Evolutionary conservation across 2,797 vertebrate genomes (phyloP), one percentile per base, ranked within the genome.

Genomic region (Sebastes wilsoni): DNA sequence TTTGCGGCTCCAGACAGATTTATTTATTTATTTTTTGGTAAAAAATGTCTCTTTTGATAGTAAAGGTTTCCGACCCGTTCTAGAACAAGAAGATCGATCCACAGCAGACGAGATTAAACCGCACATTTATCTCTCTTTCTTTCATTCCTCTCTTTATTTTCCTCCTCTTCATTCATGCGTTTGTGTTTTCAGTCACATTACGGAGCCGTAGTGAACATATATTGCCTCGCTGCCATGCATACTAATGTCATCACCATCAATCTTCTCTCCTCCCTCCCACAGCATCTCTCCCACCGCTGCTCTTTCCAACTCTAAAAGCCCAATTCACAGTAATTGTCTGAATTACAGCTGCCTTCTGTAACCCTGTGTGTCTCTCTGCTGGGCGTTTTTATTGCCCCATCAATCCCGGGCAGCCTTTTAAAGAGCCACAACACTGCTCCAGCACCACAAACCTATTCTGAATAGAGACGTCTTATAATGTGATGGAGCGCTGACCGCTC

Each of bases 331-430:
- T 65, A 28, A 64, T 11, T 7, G 72, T 74, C 27, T 30, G 3
- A 8, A 27, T 58, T 20, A 60, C 27, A 18, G 8, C 66, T 7
- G 3, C 42, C 46, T 42, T 56, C 59, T 67, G 25, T 55, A 4
- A 22, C 73, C 42, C 38, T 46, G 4, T 60, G 67, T 56, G 67
- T 70, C 28, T 74, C 49, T 64, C 32, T 30, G 75, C 65, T 11
- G 16, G 32, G 22, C 0, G 27, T 25, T 66, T 75, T 88, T 82
- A 84, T 81, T 72, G 55, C 27, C 68, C 13, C 65, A 79, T 85
- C 72, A 68, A 62, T 79, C 68, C 38, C 27, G 4, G 62, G 54
- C 30, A n/a, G 36, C 3, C 14, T 25, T 49, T 20, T 55, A 14
- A 56, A 72, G 25, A 66, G 59, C 38, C 55, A 6, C 27, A 23